Evolutionary conservation across 2,113 vertebrate genomes (phyloP).

Genomic region (Climacteris rufus): DNA sequence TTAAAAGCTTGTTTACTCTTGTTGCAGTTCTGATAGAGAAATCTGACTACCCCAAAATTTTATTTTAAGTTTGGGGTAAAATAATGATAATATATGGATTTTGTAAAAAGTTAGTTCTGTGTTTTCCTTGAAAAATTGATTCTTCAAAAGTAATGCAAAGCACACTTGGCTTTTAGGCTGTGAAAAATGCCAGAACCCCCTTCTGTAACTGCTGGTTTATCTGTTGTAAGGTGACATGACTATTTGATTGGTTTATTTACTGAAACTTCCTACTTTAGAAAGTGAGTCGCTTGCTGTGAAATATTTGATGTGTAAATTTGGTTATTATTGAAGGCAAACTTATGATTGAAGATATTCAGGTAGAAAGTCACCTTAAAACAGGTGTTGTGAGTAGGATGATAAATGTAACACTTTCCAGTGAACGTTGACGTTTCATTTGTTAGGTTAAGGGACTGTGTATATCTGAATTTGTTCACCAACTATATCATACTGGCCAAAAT

Average conservation of each 20-base stretch:
- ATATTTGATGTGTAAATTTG: constrained; percentile 82
- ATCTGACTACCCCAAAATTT: constrained; percentile 50
- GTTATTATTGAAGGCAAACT: constrained; percentile 81
- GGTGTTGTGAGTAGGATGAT: constrained; percentile 81
- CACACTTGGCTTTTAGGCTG: constrained; percentile 76
- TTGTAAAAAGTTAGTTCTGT: constrained; percentile 74
- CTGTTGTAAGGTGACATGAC: constrained; percentile 93
- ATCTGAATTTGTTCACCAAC: constrained; percentile 91
- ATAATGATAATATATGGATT: constrained; percentile 61
- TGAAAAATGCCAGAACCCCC: constrained; percentile 58
- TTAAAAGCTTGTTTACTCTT: constrained; percentile 74
- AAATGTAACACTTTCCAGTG: constrained; percentile 73
- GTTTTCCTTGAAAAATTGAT: constrained; percentile 71
- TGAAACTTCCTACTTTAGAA: constrained; percentile 80
- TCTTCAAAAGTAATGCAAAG: constrained; percentile 75
- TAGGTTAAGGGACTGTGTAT: constrained; percentile 76
- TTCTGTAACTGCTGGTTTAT: constrained; percentile 77
- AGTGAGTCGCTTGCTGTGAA: constrained; percentile 86
- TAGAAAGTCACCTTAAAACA: constrained; percentile 89
- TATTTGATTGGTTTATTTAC: constrained; percentile 84
- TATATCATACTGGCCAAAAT: constrained; percentile 86
- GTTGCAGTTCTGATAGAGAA: constrained; percentile 75
- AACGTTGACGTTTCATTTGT: constrained; percentile 77
- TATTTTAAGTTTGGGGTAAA: constrained; percentile 64
- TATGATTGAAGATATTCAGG: constrained; percentile 81